Percentiles rank a stretch among this genome's conserved stretches.
phyloP scores from a whole-genome alignment of 2,888 invertebrate genomes.

The Nomada hirtipes region DNA sequence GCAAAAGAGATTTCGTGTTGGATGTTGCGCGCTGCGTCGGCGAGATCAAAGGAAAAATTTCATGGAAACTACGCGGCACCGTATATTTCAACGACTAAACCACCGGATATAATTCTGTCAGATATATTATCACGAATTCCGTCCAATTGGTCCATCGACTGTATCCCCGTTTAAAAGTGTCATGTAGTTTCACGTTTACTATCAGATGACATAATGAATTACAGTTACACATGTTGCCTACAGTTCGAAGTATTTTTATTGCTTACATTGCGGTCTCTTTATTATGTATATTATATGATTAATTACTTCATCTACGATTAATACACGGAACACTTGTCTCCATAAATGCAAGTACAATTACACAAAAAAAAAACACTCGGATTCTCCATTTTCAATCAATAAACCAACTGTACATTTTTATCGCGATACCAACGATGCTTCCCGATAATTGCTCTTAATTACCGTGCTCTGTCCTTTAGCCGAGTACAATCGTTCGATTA shows the following conservation, averaged over 20 bases:
- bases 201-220: background rate
- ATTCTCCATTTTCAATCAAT: background rate
- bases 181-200: background rate
- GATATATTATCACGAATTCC: background rate
- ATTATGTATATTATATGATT: too few relatives aligned
- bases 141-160: background rate
- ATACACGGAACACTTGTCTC: too few relatives aligned
- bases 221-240: background rate
- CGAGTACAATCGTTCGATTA: conserved; percentile 32
- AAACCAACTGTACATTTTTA: background rate
- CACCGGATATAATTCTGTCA: conserved; percentile 15
- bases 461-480: conserved; percentile 17
- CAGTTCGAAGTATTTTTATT: too few relatives aligned
- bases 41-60: conserved; percentile 30
- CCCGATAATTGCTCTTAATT: conserved; percentile 33
- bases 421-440: background rate
- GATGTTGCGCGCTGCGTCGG: background rate
- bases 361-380: background rate
- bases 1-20: background rate
- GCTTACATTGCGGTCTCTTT: too few relatives aligned
- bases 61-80: background rate
- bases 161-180: background rate
- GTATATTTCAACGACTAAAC: conserved; percentile 3
- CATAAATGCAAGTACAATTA: too few relatives aligned
- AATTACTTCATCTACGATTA: too few relatives aligned